Evolutionary conservation across 2,888 invertebrate species (phyloP).

Genomic region (Spodoptera exigua): DNA sequence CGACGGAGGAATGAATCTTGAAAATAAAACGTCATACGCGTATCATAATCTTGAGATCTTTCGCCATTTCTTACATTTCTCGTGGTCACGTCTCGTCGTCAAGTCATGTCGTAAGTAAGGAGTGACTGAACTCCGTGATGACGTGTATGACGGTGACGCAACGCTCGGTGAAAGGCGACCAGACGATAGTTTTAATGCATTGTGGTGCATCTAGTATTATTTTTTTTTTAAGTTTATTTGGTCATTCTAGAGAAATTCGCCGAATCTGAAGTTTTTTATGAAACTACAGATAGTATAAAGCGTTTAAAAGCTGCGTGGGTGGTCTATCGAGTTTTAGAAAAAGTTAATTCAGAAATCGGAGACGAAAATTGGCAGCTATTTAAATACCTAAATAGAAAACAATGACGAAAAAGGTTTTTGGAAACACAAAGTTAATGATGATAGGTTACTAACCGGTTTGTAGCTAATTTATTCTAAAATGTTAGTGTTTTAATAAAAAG

Average conservation of each 20-base stretch:
- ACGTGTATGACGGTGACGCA: constrained; percentile 58
- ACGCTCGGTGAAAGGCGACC: constrained; percentile 72
- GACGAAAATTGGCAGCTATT: constrained; percentile 1
- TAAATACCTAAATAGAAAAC: not conserved
- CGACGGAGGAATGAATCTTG: constrained; percentile 9
- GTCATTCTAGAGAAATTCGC: constrained; percentile 28
- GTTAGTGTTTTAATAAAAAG: constrained; percentile 24
- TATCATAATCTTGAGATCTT: constrained; percentile 35
- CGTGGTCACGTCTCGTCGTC: constrained; percentile 40
- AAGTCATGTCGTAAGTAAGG: constrained; percentile 62
- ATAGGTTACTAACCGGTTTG: too few relatives aligned
- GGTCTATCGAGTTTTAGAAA: constrained; percentile 1
- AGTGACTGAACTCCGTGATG: constrained; percentile 72
- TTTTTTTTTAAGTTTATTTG: constrained; percentile 22
- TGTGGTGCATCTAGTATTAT: constrained; percentile 35
- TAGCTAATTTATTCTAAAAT: not conserved
- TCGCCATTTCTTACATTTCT: constrained; percentile 43
- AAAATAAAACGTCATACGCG: constrained; percentile 20
- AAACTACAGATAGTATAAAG: too few relatives aligned
- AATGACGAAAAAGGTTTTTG: not conserved
- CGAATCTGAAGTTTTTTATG: too few relatives aligned
- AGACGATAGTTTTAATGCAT: constrained; percentile 50
- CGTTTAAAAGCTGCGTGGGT: constrained; percentile 4
- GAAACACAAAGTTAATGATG: not conserved
- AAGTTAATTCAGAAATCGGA: constrained; percentile 10